phyloP scores from a whole-genome alignment of 2,888 invertebrate genomes.

The Melipona beecheii region DNA sequence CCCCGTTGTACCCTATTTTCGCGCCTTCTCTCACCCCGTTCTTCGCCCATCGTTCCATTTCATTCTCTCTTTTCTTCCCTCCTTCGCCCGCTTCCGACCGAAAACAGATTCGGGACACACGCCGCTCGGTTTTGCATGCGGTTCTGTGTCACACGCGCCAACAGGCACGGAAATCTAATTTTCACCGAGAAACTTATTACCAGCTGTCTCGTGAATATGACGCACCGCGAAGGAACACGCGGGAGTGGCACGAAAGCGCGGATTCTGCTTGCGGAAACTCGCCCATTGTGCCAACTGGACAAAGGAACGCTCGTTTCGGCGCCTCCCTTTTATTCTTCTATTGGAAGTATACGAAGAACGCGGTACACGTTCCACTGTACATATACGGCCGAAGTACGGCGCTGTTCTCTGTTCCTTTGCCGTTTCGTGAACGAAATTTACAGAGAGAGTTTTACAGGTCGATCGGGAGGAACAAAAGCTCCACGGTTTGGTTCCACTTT shows the following conservation, averaged over 20 bases:
- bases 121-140: conserved; percentile 77
- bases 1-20: conserved; percentile 56
- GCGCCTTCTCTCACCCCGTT: conserved; percentile 44
- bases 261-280: conserved; percentile 12
- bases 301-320: background rate
- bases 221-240: background rate
- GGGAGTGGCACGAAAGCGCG: background rate
- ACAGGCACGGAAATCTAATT: conserved; percentile 82
- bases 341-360: background rate
- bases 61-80: conserved; percentile 18
- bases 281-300: conserved; percentile 23
- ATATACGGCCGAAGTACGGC: background rate
- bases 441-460: background rate
- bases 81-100: conserved; percentile 39
- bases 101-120: conserved; percentile 78
- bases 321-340: conserved; percentile 11
- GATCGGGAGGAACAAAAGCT: too few relatives aligned
- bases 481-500: background rate
- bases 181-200: conserved; percentile 63
- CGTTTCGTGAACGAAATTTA: conserved; percentile 7
- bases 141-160: conserved; percentile 75
- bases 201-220: conserved; percentile 24
- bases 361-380: background rate
- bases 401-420: background rate
- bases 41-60: conserved; percentile 10